phyloP scores from a whole-genome alignment of 2,888 invertebrate species.

The Rhyacophila evoluta region DNA sequence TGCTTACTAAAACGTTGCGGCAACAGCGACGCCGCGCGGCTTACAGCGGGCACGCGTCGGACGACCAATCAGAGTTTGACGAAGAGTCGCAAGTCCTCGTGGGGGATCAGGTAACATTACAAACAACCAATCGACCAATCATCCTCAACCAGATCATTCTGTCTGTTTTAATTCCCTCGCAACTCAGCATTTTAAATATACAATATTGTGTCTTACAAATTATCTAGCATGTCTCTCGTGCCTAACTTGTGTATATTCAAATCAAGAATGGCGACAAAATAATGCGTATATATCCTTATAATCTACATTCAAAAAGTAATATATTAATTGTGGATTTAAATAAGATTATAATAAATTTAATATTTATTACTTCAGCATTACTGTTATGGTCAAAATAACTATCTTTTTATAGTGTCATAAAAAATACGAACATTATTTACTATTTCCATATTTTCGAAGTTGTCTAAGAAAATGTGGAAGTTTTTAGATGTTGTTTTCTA shows the following conservation, averaged over 20 bases:
- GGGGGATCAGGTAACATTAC: conserved; percentile 40
- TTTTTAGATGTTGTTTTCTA: too few relatives aligned
- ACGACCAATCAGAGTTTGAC: conserved; percentile 48
- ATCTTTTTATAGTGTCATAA: too few relatives aligned
- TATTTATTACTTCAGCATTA: too few relatives aligned
- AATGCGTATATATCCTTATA: too few relatives aligned
- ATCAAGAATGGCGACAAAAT: background rate
- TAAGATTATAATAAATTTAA: too few relatives aligned
- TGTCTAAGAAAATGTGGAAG: too few relatives aligned
- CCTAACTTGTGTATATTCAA: background rate
- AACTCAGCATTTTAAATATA: conserved; percentile 3
- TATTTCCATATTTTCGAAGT: too few relatives aligned
- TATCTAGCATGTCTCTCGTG: background rate
- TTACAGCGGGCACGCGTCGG: conserved; percentile 45
- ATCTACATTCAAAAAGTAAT: too few relatives aligned
- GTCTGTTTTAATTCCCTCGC: background rate
- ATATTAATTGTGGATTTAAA: too few relatives aligned
- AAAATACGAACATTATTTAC: too few relatives aligned
- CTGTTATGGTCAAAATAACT: too few relatives aligned
- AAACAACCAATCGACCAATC: conserved; percentile 13
- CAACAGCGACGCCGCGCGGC: conserved; percentile 19
- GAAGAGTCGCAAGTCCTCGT: conserved; percentile 35
- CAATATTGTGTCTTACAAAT: background rate
- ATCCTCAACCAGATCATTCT: background rate
- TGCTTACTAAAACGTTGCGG: conserved; percentile 24